These are phyloP conservation scores for Scaptomyza pallida DNA, from an alignment of 1,140 invertebrate genomes.

Conservation along the genomic window DNA sequence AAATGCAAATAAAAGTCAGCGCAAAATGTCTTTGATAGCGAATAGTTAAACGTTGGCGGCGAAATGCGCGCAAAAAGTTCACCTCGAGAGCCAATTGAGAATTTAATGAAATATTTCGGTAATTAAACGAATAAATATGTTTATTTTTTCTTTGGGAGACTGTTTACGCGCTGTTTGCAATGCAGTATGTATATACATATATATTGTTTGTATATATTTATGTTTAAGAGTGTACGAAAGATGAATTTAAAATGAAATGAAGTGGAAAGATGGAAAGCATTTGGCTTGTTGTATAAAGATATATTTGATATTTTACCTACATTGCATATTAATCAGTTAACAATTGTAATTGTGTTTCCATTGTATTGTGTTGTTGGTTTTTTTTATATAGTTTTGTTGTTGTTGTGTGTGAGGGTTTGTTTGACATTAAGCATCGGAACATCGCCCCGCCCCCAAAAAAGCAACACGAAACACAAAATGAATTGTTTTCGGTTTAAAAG, in stretches of 20 bases:
- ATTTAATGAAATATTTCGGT: slow-evolving; percentile 11
- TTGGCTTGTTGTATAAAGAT: slow-evolving; percentile 41
- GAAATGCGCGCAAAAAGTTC: slow-evolving; percentile 62
- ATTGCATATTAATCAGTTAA: slow-evolving; percentile 42
- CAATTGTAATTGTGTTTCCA: slow-evolving; percentile 33
- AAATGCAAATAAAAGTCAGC: slow-evolving; percentile 61
- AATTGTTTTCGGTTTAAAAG: slow-evolving; percentile 44
- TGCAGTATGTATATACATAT: not conserved
- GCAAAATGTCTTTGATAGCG: slow-evolving; percentile 65
- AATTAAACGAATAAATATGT: slow-evolving; percentile 48
- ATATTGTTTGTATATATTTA: not conserved
- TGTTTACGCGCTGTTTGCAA: slow-evolving; percentile 52
- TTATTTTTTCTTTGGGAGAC: slow-evolving; percentile 3
- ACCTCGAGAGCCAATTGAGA: slow-evolving; percentile 22
- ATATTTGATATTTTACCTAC: slow-evolving; percentile 65
- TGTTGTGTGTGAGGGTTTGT: slow-evolving; percentile 18
- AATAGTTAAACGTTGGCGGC: slow-evolving; percentile 23
- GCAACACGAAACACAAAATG: slow-evolving; percentile 50
- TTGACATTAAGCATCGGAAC: slow-evolving; percentile 34
- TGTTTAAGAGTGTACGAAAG: slow-evolving; percentile 1
- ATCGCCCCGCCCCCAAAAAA: slow-evolving; percentile 26
- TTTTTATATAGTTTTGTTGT: slow-evolving; percentile 14
- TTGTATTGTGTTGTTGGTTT: slow-evolving; percentile 51
- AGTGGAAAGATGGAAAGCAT: slow-evolving; percentile 35
- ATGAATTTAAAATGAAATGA: slow-evolving; percentile 21